Evolutionary conservation across 2,888 invertebrate species (phyloP), one percentile per base, ranked within the genome.

Genomic region (Megastigmus dorsalis): DNA sequence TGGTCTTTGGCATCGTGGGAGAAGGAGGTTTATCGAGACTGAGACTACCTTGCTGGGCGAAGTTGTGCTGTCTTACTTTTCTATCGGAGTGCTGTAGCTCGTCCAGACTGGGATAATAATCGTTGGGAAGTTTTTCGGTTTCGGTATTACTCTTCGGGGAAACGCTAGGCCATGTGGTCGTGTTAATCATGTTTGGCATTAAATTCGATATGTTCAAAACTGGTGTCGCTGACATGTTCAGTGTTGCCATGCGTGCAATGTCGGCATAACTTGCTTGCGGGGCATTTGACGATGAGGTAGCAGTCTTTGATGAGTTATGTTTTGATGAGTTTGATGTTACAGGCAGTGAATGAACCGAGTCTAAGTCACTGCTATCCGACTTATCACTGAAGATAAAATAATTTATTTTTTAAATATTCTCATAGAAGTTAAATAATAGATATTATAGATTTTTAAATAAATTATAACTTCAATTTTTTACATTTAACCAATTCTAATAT

Each of bases 291-390:
- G 88, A 81, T 79, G 88, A 81, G 79, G 83, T 78, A 80, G 88
- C 77, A 57, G 81, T 82, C 79, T 86, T 86, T 5, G 83, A 84
- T 48, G 84, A 79, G 81, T 84, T 81, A 78, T 86, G 85, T 78
- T 88, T 86, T n/a, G 88, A 87, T 5, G 88, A 87, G 30, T 89
- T 89, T 20, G 89, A 89, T 30, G 89, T 88, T 23, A 93, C 92
- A 28, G 95, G 95, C 83, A 95, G 90, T 80, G 95, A 95, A 89
- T 95, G 95, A 79, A 95, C 94, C 15, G 95, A 95, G 85, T 96
- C 96, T 83, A 93, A 90, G 88, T 94, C 94, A 84, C 94, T 94
- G 81, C 95, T 95, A 86, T 95, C 95, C 77, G 94, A 94, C 88
- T 95, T 95, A 84, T 95, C 95, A 82, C 89, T 89, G 78, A 9